Evolutionary conservation across 2,888 invertebrate species (phyloP), one percentile per base, ranked within the genome.

Genomic region (Barypeithes pellucidus): DNA sequence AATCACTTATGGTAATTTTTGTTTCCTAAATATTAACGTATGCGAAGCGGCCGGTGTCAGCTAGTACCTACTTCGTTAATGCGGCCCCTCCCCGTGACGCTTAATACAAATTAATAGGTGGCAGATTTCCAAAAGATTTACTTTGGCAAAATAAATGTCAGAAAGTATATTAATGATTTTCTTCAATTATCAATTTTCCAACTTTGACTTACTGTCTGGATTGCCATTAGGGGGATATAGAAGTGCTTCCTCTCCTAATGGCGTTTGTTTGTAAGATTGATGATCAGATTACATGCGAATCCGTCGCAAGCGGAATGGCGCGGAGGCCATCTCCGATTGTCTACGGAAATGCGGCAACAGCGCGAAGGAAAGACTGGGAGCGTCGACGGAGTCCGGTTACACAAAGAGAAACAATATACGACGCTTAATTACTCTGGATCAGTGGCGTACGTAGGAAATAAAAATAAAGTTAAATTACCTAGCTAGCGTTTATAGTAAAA

Each of bases 281-380:
- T 82, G 81, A 81, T 81, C 80, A 78, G 81, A 82, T 82, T 81
- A 82, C 81, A 82, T 80, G 82, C 81, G 81, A 82, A 77, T 79
- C 77, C 77, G 80, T 79, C 78, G 72, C 80, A 75, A 75, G 73
- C 77, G 73, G 50, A 29, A 22, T 14, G 22, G 12, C 16, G 33
- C 45, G 65, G 60, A 65, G 57, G 52, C 66, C 67, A 70, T 66
- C 71, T 74, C 62, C 47, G 74, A 71, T 74, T 74, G 67, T 70
- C 61, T 62, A 47, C 67, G 71, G 74, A 74, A 67, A 71, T 60
- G 57, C 74, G 74, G 70, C 66, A 71, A 74, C 65, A 65, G 45
- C 41, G 73, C 72, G n/a, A 47, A 59, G 45, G 65, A 65, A 59
- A 59, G 33, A 29, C 54, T 5, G 39, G 43, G 45, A 36, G 16